Evolutionary conservation across 1,140 invertebrate species (phyloP), one percentile per base, ranked within the genome.

Genomic region (Antheraea pernyi): DNA sequence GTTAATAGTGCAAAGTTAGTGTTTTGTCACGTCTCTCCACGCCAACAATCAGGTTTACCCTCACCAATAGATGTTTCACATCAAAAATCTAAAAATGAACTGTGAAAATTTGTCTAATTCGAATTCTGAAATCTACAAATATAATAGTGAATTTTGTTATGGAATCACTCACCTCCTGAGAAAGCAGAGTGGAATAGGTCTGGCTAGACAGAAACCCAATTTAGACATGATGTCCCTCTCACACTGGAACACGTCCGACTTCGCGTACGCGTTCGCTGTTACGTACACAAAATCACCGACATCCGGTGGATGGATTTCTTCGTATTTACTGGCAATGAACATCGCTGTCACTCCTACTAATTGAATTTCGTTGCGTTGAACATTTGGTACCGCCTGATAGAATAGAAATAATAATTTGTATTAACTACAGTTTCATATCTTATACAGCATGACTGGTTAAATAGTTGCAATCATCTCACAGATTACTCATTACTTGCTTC

Each of bases 301-400:
- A 67, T 97, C 96, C 4, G 98, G 98, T 7, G 96, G 94, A 80
- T 97, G 98, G 83, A 99, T 97, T 93, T 99, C 99, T 92, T 99
- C 98, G 83, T 98, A 99, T 89, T 99, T 99, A 76, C 96, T 95
- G 11, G 98, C 98, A 70, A 99, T 95, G 76, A 98, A 96, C 94
- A 99, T 95, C 0, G 97, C 96, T 3, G 98, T 96, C 0, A 98
- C 96, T 0, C 98, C 99, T 53, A 99, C 97, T 59, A 99, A 92
- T 88, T 99, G 98, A 46, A 99, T 92, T 70, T 95, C 94, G 75
- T 94, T 95, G 74, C 95, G 93, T 73, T 94, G 91, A 74, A 97
- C 94, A 69, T 61, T 30, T 22, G 60, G 16, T 22, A 11, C 60
- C 11, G 30, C 60, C 60, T 61, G 19, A 53, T 13, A 16, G 11